Conservation (phyloP, 2,797 vertebrate species). For the Valencia hispanica region DNA sequence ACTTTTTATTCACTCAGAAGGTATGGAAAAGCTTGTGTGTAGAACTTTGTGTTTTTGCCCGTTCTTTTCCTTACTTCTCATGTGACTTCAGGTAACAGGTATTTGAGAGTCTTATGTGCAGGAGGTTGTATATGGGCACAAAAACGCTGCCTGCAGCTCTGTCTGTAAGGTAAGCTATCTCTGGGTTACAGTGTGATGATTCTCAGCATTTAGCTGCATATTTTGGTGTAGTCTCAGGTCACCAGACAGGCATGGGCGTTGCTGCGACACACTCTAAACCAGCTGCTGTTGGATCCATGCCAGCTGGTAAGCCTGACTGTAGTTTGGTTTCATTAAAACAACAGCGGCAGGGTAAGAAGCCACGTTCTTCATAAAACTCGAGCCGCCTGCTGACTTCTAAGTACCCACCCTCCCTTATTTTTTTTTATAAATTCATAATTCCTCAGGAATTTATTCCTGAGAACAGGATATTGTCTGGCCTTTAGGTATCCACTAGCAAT, state of each 20-base stretch:
- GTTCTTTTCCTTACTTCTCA: background rate
- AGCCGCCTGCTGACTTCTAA: conserved; percentile 43
- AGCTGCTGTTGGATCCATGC: conserved; percentile 59
- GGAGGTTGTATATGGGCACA: background rate
- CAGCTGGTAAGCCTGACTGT: conserved; percentile 51
- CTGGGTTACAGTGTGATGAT: conserved; percentile 8
- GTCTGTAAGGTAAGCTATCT: conserved; percentile 8
- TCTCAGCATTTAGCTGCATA: conserved; percentile 25
- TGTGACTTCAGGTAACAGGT: conserved; percentile 1
- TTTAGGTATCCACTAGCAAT: conserved; percentile 57
- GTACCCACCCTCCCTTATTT: conserved; percentile 32
- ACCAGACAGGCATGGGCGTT: conserved; percentile 56
- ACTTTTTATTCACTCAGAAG: background rate
- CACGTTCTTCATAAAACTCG: conserved; percentile 60
- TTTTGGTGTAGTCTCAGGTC: conserved; percentile 50
- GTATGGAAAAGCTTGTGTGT: background rate
- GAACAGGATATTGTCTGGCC: conserved; percentile 75
- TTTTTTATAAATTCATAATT: conserved; percentile 57
- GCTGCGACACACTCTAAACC: conserved; percentile 41
- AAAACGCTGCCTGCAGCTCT: conserved; percentile 12
- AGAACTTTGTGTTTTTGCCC: background rate
- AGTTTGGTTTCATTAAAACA: conserved; percentile 71
- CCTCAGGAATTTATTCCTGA: conserved; percentile 64
- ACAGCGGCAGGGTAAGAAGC: conserved; percentile 63
- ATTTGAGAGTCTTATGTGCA: conserved; percentile 16